Base-by-base conservation (phyloP, 2,797 vertebrate genomes). In the Epinephelus coioides region DNA sequence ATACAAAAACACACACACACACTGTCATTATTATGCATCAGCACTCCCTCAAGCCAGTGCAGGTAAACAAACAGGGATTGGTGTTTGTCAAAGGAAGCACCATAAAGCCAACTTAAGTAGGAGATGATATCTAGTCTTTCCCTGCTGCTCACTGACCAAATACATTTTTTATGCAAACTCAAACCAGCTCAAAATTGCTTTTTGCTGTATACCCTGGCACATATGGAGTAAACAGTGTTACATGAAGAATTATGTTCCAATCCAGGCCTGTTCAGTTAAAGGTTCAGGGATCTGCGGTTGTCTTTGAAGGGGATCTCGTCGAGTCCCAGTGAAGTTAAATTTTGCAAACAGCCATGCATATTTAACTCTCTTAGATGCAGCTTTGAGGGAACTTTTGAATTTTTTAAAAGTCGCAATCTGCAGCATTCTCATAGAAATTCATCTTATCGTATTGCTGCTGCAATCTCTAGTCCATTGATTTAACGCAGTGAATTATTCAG, bases 41-140 rank as follows among this genome's bases (percentile, higher is more conserved):
- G 76, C 91, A 90, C 87, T 76, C 56, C 75, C 76, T 64, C 53
- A 0, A 67, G 82, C 79, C 73, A 47, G 3, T n/a, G 53, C 79
- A 87, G 84, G 89, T 90, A 93, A 89, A 94, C 89, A 94, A 90
- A 82, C 73, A 82, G 50, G 67, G 62, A 90, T 78, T 34, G 60
- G 55, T 86, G 86, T 92, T 91, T 89, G 84, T 88, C 80, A 76
- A 82, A 86, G 84, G 85, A 90, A 78, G 87, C 53, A 2, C 78
- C 74, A 68, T 80, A 78, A 88, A 86, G 80, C 82, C 83, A 82
- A 64, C 68, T 83, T 86, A 83, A 91, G 86, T 59, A 79, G 3
- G 23, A 72, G 81, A 82, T 71, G 50, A 85, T 79, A 81, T 83
- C 67, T 55, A 21, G 46, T 75, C 69, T 53, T 53, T 65, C 76